A percentile compares a stretch with the other conserved stretches of the same genome.
Conservation (phyloP, 2,888 invertebrate genomes). For the Hybos culiciformis region DNA sequence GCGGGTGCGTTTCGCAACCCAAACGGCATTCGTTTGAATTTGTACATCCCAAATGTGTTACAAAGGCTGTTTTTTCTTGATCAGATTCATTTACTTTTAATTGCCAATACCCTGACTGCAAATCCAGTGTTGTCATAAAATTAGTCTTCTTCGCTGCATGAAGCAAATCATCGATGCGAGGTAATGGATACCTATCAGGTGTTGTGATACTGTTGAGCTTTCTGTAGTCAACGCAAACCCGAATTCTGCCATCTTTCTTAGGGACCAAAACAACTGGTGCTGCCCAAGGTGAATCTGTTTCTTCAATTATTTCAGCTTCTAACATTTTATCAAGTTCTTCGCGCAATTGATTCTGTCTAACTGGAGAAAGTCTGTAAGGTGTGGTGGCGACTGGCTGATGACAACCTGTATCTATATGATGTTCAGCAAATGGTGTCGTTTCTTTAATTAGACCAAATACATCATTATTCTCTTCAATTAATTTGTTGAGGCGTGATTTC, state of each 20-base stretch:
- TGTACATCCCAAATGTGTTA: background rate
- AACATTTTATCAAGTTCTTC: slow-evolving; percentile 4
- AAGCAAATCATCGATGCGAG: background rate
- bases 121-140: slow-evolving; percentile 15
- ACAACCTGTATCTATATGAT: slow-evolving; percentile 2
- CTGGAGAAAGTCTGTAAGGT: slow-evolving; percentile 23
- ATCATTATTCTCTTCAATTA: background rate
- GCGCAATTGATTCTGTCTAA: slow-evolving; percentile 9
- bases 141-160: slow-evolving; percentile 1
- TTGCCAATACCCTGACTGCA: slow-evolving; percentile 4
- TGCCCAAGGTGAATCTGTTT: slow-evolving; percentile 7
- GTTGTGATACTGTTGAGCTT: slow-evolving; percentile 7
- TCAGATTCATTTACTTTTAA: background rate
- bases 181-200: slow-evolving; percentile 6
- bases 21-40: slow-evolving; percentile 4
- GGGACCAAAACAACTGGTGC: slow-evolving; percentile 12
- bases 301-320: slow-evolving; percentile 13
- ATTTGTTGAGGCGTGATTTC: background rate
- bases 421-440: background rate
- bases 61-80: background rate
- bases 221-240: slow-evolving; percentile 12
- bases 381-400: slow-evolving; percentile 20
- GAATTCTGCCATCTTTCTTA: slow-evolving; percentile 17
- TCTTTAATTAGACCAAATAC: background rate
- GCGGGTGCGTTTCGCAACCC: background rate